phyloP scores from a whole-genome alignment of 2,797 vertebrate species.

The Nothura maculosa region DNA sequence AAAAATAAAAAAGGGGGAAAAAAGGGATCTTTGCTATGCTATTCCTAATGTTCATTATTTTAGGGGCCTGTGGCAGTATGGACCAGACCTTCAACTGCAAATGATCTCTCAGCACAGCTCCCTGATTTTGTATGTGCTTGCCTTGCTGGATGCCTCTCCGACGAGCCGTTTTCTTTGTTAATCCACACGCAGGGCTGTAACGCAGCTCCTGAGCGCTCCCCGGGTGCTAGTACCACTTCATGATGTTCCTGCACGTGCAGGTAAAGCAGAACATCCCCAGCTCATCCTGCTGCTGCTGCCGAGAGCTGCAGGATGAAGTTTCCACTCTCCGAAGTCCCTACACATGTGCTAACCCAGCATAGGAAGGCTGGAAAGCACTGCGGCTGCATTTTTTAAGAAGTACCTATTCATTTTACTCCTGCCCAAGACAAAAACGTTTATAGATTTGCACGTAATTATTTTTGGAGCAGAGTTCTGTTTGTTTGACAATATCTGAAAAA shows the following conservation, averaged over 20 bases:
- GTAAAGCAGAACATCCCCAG: background rate
- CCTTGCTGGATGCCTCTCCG: background rate
- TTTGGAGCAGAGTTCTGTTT: constrained; percentile 64
- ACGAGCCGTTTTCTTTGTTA: fast-evolving
- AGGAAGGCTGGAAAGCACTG: constrained; percentile 31
- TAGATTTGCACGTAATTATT: constrained; percentile 66
- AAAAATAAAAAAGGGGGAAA: background rate
- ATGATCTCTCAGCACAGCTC: background rate
- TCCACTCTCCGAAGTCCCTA: background rate
- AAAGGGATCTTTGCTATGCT: constrained; percentile 1
- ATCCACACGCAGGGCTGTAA: background rate
- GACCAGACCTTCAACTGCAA: fast-evolving
- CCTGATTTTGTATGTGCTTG: background rate
- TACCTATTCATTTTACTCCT: constrained; percentile 15
- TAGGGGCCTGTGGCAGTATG: background rate
- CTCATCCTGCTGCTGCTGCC: fast-evolving
- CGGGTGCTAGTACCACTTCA: background rate
- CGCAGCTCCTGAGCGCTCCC: background rate
- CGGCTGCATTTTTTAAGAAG: constrained; percentile 11
- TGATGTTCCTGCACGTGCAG: background rate
- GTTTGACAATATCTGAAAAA: constrained; percentile 72
- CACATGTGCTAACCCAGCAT: background rate
- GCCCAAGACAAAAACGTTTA: constrained; percentile 42
- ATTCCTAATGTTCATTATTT: background rate
- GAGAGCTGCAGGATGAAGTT: background rate